Conservation (phyloP, 2,888 invertebrate genomes). For the Thelaira solivaga region DNA sequence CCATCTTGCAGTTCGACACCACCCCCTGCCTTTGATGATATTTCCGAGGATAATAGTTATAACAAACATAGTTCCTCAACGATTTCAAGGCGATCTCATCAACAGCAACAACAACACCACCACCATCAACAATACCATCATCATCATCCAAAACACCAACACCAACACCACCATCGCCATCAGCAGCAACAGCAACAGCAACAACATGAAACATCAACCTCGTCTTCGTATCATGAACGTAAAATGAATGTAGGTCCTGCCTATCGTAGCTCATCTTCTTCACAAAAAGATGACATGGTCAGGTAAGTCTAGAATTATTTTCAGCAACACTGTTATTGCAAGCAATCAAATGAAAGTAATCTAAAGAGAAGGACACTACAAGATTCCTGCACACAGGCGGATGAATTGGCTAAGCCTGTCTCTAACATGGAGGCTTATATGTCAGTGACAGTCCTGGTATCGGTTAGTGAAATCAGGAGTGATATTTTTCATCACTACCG, state of each 20-base stretch:
- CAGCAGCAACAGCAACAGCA: slow-evolving; percentile 20
- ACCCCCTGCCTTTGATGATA: slow-evolving; percentile 94
- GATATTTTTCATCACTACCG: too few relatives aligned
- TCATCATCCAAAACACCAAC: not conserved
- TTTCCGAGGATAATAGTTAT: slow-evolving; percentile 77
- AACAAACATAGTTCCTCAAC: slow-evolving; percentile 75
- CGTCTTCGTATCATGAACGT: slow-evolving; percentile 69
- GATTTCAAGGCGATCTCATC: slow-evolving; percentile 71
- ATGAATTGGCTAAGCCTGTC: too few relatives aligned
- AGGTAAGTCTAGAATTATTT: slow-evolving; percentile 68
- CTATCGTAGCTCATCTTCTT: slow-evolving; percentile 73
- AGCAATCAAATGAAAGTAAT: slow-evolving; percentile 13
- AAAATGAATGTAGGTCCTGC: slow-evolving; percentile 75
- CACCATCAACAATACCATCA: slow-evolving; percentile 40
- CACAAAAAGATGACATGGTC: slow-evolving; percentile 74
- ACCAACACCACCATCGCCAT: slow-evolving; percentile 14
- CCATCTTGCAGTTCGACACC: slow-evolving; percentile 91
- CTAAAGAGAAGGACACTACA: too few relatives aligned
- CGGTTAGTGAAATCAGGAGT: too few relatives aligned
- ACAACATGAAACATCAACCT: slow-evolving; percentile 31
- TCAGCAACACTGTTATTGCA: slow-evolving; percentile 22
- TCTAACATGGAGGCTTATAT: too few relatives aligned
- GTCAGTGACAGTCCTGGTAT: too few relatives aligned
- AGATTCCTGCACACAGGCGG: too few relatives aligned
- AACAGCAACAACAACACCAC: slow-evolving; percentile 52